A percentile compares a stretch with the other conserved stretches of the same genome.
Evolutionary conservation across 2,797 vertebrate species (phyloP).

Genomic region (Clarias pachynema): DNA sequence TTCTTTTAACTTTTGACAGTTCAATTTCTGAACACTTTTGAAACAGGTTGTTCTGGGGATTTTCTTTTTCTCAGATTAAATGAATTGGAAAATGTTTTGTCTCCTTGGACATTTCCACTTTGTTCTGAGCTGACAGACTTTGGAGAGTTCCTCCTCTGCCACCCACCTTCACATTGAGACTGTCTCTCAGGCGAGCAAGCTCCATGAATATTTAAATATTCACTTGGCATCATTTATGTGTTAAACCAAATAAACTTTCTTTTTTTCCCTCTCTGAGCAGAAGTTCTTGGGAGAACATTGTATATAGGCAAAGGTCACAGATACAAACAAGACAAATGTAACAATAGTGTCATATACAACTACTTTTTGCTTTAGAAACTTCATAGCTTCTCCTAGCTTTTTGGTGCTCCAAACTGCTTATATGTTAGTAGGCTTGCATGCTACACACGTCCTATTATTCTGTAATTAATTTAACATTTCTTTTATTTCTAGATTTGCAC

Average conservation of each 20-base stretch:
- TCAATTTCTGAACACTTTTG: slow-evolving; percentile 26
- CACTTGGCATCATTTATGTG: slow-evolving; percentile 55
- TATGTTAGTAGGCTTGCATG: background rate
- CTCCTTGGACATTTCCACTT: slow-evolving; percentile 44
- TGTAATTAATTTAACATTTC: background rate
- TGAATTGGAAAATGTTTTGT: slow-evolving; percentile 45
- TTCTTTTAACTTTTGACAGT: background rate
- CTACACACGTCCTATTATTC: background rate
- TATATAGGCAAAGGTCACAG: background rate
- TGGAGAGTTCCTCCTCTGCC: slow-evolving; percentile 68
- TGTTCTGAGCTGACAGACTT: slow-evolving; percentile 64
- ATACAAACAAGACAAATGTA: background rate
- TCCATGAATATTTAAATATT: slow-evolving; percentile 68
- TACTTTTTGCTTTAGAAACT: background rate
- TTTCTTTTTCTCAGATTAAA: slow-evolving; percentile 42
- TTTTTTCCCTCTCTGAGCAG: slow-evolving; percentile 60
- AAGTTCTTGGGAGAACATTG: slow-evolving; percentile 40
- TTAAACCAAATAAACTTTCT: slow-evolving; percentile 62
- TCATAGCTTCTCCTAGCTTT: background rate
- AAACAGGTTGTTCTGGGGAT: slow-evolving; percentile 49
- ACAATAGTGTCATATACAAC: background rate
- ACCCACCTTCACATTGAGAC: slow-evolving; percentile 61
- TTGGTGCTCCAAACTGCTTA: background rate
- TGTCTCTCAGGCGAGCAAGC: slow-evolving; percentile 58
- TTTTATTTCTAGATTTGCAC: background rate